Percentiles rank a stretch among this genome's conserved stretches.
phyloP scores from a whole-genome alignment of 2,113 vertebrate genomes.

The Cinclus cinclus region DNA sequence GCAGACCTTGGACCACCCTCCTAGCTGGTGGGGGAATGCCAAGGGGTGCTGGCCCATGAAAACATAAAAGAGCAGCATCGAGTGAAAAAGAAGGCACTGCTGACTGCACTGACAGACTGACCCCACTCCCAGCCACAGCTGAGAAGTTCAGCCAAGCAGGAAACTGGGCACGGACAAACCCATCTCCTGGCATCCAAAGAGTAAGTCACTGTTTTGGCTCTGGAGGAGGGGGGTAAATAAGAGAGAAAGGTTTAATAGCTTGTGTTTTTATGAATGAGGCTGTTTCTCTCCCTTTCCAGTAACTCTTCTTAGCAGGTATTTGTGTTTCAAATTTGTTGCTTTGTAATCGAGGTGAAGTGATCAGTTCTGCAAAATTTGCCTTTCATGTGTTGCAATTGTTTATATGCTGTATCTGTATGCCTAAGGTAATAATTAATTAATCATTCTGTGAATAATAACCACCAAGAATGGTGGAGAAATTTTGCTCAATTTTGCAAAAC shows the following conservation, averaged over 20 bases:
- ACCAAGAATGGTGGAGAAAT: background rate
- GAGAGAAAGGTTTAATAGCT: background rate
- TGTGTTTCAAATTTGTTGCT: background rate
- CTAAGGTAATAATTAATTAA: constrained; percentile 12
- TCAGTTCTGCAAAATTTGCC: background rate
- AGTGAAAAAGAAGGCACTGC: constrained; percentile 37
- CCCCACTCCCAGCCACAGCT: constrained; percentile 15
- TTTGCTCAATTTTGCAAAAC: background rate
- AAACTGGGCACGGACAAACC: background rate
- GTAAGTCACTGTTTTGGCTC: constrained; percentile 50
- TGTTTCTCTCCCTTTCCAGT: background rate
- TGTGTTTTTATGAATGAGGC: background rate
- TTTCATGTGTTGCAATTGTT: background rate
- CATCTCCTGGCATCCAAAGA: background rate
- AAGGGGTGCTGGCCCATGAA: background rate
- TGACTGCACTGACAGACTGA: constrained; percentile 6
- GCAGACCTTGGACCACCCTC: constrained; percentile 25
- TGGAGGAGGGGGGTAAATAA: background rate
- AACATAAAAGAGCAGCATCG: constrained; percentile 48
- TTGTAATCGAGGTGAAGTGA: background rate
- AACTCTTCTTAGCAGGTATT: background rate
- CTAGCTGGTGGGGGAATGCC: constrained; percentile 40
- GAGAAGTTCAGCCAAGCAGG: background rate
- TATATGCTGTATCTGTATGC: background rate
- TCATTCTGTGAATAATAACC: background rate